phyloP scores from a whole-genome alignment of 2,113 vertebrate genomes.

The Saguinus imperator region DNA sequence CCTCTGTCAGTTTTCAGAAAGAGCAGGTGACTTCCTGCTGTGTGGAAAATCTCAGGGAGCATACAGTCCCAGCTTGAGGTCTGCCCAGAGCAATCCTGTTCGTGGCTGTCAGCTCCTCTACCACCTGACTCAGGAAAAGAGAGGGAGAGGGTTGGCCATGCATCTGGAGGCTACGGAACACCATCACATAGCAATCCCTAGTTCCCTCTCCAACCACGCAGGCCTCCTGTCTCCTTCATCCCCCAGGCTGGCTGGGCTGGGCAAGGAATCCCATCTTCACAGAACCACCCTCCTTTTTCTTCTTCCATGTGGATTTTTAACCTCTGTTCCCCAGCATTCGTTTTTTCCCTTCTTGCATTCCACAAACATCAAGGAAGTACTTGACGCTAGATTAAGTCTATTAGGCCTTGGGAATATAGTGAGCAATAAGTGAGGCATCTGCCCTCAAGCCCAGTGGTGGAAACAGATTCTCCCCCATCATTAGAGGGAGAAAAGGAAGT shows the following conservation, averaged over 20 bases:
- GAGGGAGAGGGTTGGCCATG: background rate
- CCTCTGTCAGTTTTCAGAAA: background rate
- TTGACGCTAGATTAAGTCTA: background rate
- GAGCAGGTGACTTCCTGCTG: background rate
- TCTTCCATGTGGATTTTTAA: background rate
- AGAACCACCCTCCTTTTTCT: background rate
- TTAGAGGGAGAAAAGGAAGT: background rate
- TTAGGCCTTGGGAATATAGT: background rate
- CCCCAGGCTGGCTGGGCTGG: background rate
- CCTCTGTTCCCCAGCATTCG: background rate
- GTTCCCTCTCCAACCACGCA: background rate
- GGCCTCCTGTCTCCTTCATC: background rate
- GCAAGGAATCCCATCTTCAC: too few species aligned
- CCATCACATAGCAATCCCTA: fast-evolving
- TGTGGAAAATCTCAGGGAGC: background rate
- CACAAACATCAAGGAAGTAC: background rate
- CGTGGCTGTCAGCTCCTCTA: background rate
- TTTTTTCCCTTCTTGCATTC: too few species aligned
- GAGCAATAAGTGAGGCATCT: background rate
- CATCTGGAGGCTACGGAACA: background rate
- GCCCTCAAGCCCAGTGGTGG: background rate
- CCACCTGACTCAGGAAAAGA: background rate
- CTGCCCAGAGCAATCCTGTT: background rate
- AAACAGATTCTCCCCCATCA: background rate
- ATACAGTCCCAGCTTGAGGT: background rate